phyloP scores from a whole-genome alignment of 1,140 invertebrate genomes.

The Brachionus paranguensis region DNA sequence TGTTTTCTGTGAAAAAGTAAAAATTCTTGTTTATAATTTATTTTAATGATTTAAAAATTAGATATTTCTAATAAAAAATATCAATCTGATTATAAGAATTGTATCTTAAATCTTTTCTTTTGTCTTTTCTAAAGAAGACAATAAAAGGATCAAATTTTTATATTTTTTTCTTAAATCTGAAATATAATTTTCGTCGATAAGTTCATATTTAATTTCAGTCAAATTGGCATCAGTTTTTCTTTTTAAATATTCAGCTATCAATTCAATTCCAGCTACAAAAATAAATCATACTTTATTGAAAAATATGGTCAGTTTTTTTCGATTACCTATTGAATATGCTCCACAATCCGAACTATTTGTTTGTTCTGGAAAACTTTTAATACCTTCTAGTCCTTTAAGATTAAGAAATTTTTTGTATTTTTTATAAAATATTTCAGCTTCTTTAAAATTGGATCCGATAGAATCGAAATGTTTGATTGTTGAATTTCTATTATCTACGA shows the following conservation, averaged over 20 bases:
- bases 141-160: not conserved
- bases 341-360: constrained; percentile 16
- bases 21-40: too few species aligned
- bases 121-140: not conserved
- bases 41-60: not conserved
- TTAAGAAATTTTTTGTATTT: not conserved
- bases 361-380: not conserved
- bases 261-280: constrained; percentile 8
- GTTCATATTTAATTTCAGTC: not conserved
- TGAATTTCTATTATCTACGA: constrained; percentile 8
- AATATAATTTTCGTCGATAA: not conserved
- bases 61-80: too few species aligned
- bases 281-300: not conserved
- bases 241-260: constrained; percentile 6
- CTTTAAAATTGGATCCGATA: not conserved
- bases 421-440: not conserved
- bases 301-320: not conserved
- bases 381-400: not conserved
- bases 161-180: constrained; percentile 4
- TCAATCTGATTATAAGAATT: too few species aligned
- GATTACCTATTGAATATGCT: constrained; percentile 12
- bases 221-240: not conserved
- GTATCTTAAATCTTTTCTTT: not conserved
- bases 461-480: not conserved
- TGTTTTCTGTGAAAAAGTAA: too few species aligned